Percentiles rank a stretch among this genome's conserved stretches.
phyloP scores from a whole-genome alignment of 2,113 vertebrate genomes.

The Labeo rohita region DNA sequence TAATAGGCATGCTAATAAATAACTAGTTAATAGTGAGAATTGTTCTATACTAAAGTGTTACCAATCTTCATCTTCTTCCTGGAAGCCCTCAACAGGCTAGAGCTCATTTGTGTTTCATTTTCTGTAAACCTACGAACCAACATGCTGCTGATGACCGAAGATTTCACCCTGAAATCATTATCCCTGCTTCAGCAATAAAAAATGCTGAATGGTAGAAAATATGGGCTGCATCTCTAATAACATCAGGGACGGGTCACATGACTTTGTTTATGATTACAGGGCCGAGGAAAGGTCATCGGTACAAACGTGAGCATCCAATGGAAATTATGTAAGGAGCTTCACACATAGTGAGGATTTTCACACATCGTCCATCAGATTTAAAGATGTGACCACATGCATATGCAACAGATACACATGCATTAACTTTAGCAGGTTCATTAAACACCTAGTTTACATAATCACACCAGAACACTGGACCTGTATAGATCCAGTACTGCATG shows the following conservation, averaged over 20 bases:
- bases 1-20: no score
- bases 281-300: conserved; percentile 4
- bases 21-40: no score
- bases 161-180: conserved; percentile 28
- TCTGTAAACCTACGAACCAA: not conserved
- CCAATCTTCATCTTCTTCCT: not conserved
- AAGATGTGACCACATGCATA: not conserved
- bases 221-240: conserved; percentile 1
- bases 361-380: not conserved
- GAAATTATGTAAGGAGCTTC: not conserved
- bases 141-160: conserved; percentile 4
- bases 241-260: conserved; percentile 5
- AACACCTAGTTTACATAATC: not conserved
- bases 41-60: no score
- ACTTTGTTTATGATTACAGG: not conserved
- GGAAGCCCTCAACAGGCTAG: not conserved
- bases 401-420: not conserved
- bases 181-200: conserved; percentile 18
- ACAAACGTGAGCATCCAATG: not conserved
- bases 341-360: no score
- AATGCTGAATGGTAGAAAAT: not conserved
- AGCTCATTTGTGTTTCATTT: not conserved
- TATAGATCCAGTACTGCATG: not conserved
- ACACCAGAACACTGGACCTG: not conserved
- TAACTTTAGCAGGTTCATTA: not conserved